Evolutionary conservation across 2,113 vertebrate genomes (phyloP).

Genomic region (Mesembrinibis cayennensis): DNA sequence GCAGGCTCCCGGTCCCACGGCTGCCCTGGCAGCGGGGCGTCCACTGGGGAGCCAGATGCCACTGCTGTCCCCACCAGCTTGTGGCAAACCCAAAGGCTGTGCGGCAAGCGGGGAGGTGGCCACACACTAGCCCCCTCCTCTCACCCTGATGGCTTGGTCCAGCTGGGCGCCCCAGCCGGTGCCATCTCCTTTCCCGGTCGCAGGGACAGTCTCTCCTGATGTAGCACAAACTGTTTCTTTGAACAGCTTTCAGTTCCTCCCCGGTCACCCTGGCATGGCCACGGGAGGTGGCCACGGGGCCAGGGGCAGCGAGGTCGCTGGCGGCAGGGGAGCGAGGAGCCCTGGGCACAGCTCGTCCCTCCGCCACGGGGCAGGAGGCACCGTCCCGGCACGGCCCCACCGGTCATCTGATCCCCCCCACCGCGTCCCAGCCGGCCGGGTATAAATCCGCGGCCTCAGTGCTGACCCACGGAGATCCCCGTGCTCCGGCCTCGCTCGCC

Average conservation of each 20-base stretch:
- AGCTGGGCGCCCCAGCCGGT: background rate
- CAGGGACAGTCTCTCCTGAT: accelerated
- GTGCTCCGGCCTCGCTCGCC: accelerated
- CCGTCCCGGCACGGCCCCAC: background rate
- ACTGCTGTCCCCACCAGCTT: accelerated
- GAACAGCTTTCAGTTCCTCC: background rate
- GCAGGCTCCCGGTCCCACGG: accelerated
- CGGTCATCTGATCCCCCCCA: background rate
- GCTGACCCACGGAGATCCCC: accelerated
- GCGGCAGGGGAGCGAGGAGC: background rate
- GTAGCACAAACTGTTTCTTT: background rate
- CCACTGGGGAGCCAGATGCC: background rate
- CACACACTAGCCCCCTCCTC: background rate
- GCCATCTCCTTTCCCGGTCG: background rate
- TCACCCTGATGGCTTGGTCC: background rate
- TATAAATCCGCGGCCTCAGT: background rate
- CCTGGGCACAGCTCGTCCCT: background rate
- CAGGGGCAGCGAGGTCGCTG: background rate
- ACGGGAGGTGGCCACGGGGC: background rate
- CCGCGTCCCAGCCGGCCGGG: accelerated
- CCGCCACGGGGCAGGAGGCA: background rate
- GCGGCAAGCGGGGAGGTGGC: background rate
- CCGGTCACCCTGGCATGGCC: background rate
- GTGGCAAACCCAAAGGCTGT: background rate
- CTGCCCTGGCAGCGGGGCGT: accelerated